A percentile compares a stretch with the other conserved stretches of the same genome.
Conservation (phyloP, 2,888 invertebrate species). For the Caenorhabditis japonica region DNA sequence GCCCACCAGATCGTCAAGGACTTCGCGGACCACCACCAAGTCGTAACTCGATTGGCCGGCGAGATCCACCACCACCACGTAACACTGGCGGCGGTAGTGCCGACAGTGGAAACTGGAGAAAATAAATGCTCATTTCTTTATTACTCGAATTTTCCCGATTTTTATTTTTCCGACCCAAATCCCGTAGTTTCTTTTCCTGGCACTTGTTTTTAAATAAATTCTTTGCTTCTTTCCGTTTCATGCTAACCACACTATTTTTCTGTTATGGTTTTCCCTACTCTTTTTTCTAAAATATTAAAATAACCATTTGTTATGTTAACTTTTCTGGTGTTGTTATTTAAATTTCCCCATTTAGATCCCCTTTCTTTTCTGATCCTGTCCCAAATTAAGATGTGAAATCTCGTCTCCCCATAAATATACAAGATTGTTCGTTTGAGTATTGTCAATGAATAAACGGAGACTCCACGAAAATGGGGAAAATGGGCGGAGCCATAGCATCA, state of each 20-base stretch:
- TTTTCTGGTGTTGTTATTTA: conserved; percentile 23
- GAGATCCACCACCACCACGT: conserved; percentile 12
- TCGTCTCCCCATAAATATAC: background rate
- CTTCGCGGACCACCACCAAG: conserved; percentile 35
- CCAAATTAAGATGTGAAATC: no score
- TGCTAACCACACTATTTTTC: conserved; percentile 12
- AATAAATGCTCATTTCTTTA: conserved; percentile 29
- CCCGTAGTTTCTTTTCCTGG: conserved; percentile 9
- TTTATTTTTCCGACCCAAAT: conserved; percentile 1
- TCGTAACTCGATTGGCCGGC: conserved; percentile 15
- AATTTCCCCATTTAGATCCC: conserved; percentile 4
- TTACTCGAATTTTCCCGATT: conserved; percentile 13
- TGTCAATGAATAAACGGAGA: conserved; percentile 25
- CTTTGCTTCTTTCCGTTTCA: conserved; percentile 4
- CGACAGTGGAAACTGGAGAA: conserved; percentile 53
- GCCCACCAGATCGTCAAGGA: conserved; percentile 30
- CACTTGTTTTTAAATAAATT: background rate
- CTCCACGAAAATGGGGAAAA: conserved; percentile 20
- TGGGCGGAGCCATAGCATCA: conserved; percentile 14
- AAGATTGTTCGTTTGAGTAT: conserved; percentile 11
- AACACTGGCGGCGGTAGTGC: conserved; percentile 23
- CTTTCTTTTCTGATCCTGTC: conserved; percentile 4
- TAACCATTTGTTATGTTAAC: conserved; percentile 15
- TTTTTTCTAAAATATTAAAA: conserved; percentile 6
- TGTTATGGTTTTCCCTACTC: background rate